Base-by-base conservation (phyloP, 2,113 vertebrate genomes). In the Phalacrocorax brasilianus region DNA sequence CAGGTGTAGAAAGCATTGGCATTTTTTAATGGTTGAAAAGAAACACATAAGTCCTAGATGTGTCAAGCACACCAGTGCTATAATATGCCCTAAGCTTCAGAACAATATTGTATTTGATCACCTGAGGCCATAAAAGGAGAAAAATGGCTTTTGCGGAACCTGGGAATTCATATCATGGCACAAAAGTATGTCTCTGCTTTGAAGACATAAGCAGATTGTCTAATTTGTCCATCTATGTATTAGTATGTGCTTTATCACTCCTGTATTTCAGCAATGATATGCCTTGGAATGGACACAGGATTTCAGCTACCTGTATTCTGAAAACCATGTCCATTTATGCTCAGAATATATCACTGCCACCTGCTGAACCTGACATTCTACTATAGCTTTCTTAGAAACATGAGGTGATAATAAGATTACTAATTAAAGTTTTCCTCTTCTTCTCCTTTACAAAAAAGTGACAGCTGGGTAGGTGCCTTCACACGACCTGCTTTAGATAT, bases 321-420 rank as follows among this genome's bases (percentile, higher is more conserved):
- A 72, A 88, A 89, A 52, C 24, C 30, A 6, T 70, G 28, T 73
- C 59, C 47, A 33, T 63, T 91, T 90, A 53, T 76, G 62, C 55
- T 76, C 49, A 67, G 35, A 21, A 79, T 70, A 23, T 76, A 53
- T 65, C 73, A 82, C 16, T 84, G 23, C 21, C 84, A 78, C 49
- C 45, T 89, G 75, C 58, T 74, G 47, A 85, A 42, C 42, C 16
- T 62, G 62, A 50, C 24, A 65, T 71, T 55, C 47, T 78, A 6
- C 87, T 85, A 38, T 49, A 89, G 11, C 26, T 80, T 87, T 67
- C 81, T 65, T 30, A 90, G 84, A 73, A 93, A 83, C 55, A 35
- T 13, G 45, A 76, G 22, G 59, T 59, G 50, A 78, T 89, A 66
- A 83, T 66, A 74, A 70, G 72, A 65, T 59, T 52, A 14, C 24